Conservation (phyloP, 2,888 invertebrate species). For the Oligia fasciuncula region DNA sequence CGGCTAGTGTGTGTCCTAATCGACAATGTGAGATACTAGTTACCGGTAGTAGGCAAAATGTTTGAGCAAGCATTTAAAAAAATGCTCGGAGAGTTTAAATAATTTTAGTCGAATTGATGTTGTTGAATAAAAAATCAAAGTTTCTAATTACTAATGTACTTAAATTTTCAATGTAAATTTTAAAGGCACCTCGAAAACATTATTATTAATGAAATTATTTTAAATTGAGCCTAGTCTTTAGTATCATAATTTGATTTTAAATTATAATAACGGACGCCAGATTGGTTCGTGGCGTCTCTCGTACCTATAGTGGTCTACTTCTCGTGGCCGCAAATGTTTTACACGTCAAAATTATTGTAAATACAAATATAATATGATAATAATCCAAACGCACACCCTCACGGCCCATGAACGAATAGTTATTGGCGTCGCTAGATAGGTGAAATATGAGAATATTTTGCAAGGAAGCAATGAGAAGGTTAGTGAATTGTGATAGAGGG, state of each 20-base stretch:
- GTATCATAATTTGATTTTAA: slow-evolving; percentile 86
- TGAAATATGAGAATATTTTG: slow-evolving; percentile 78
- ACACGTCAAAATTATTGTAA: slow-evolving; percentile 69
- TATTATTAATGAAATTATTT: slow-evolving; percentile 85
- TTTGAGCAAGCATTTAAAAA: slow-evolving; percentile 89
- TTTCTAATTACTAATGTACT: slow-evolving; percentile 89
- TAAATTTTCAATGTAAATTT: slow-evolving; percentile 89
- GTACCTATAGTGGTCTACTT: slow-evolving; percentile 29
- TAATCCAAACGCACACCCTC: slow-evolving; percentile 80
- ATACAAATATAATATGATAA: slow-evolving; percentile 70
- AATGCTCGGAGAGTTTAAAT: slow-evolving; percentile 85
- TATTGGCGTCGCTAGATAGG: slow-evolving; percentile 78
- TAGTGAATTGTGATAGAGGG: slow-evolving; percentile 86
- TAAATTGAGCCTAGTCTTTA: slow-evolving; percentile 88
- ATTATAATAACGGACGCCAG: slow-evolving; percentile 73
- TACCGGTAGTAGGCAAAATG: slow-evolving; percentile 87
- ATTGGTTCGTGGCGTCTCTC: slow-evolving; percentile 68
- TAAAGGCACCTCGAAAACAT: slow-evolving; percentile 85
- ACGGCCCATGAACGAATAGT: slow-evolving; percentile 70
- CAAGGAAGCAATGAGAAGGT: slow-evolving; percentile 87
- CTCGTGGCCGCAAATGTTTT: slow-evolving; percentile 49
- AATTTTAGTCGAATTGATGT: slow-evolving; percentile 89
- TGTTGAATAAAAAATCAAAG: slow-evolving; percentile 88
- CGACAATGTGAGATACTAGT: slow-evolving; percentile 81
- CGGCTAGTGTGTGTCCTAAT: slow-evolving; percentile 82